These are phyloP conservation scores for Meteorus colon DNA, from an alignment of 2,888 invertebrate species.

Conservation along the genomic window DNA sequence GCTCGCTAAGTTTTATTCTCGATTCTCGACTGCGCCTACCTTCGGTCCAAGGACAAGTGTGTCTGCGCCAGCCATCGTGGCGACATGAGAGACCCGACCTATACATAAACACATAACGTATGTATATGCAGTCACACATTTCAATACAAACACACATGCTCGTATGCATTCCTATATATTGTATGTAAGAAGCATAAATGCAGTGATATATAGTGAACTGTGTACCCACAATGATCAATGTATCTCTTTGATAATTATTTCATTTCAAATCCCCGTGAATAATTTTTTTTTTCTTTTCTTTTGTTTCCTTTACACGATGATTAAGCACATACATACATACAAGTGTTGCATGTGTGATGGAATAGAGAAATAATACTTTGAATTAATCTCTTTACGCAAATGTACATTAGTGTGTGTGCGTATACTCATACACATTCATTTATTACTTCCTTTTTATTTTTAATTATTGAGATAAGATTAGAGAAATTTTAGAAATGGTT, in stretches of 20 bases:
- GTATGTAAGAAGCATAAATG: neutral
- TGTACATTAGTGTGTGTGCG: neutral
- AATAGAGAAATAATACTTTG: neutral
- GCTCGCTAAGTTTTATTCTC: constrained; percentile 33
- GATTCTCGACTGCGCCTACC: constrained; percentile 49
- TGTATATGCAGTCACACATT: neutral
- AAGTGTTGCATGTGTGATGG: neutral
- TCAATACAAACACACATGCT: neutral
- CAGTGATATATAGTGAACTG: neutral
- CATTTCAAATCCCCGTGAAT: neutral
- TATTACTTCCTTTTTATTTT: neutral
- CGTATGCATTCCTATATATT: constrained; percentile 31
- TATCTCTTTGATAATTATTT: constrained; percentile 2
- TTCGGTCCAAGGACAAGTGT: constrained; percentile 71
- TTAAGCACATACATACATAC: neutral
- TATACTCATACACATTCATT: neutral
- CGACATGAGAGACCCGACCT: constrained; percentile 58
- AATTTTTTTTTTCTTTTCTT: neutral
- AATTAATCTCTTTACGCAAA: neutral
- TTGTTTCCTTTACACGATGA: neutral
- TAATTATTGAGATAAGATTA: constrained; percentile 2
- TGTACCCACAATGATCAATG: neutral
- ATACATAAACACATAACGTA: constrained; percentile 49
- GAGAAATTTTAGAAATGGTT: neutral
- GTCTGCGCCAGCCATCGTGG: constrained; percentile 70